phyloP scores from a whole-genome alignment of 2,113 vertebrate species.

The Ahaetulla prasina region DNA sequence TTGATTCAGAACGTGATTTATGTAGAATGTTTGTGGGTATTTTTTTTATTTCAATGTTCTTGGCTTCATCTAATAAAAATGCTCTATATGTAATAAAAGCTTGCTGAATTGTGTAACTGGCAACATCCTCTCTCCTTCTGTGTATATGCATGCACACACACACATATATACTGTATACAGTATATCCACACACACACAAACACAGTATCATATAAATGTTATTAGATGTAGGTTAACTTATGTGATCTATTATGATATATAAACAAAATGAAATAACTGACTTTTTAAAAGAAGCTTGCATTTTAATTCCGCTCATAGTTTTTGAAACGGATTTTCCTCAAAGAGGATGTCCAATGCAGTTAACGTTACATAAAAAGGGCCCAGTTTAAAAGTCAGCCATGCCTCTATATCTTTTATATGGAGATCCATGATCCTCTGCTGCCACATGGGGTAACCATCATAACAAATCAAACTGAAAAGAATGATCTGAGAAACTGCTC shows the following conservation, averaged over 20 bases:
- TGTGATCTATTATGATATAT: too few species aligned
- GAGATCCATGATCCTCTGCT: constrained; percentile 3
- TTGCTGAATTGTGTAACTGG: neutral
- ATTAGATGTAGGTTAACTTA: neutral
- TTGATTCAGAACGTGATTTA: neutral
- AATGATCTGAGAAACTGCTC: constrained; percentile 28
- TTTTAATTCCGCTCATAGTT: neutral
- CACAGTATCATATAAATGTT: neutral
- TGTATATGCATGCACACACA: neutral
- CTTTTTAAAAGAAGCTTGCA: fast-evolving
- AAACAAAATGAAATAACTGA: neutral
- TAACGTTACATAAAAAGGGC: neutral
- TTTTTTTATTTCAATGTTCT: neutral
- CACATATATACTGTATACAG: neutral
- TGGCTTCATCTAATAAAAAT: neutral
- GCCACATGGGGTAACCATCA: neutral
- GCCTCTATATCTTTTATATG: neutral
- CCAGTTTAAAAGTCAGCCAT: constrained; percentile 12
- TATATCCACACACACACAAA: neutral
- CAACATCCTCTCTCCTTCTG: neutral
- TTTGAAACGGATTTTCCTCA: neutral
- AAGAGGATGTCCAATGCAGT: neutral
- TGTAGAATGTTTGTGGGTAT: neutral
- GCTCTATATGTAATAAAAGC: neutral
- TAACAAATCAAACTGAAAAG: neutral